Evolutionary conservation across 2,797 vertebrate genomes (phyloP).

Genomic region (Enteromius thamalakanensis): DNA sequence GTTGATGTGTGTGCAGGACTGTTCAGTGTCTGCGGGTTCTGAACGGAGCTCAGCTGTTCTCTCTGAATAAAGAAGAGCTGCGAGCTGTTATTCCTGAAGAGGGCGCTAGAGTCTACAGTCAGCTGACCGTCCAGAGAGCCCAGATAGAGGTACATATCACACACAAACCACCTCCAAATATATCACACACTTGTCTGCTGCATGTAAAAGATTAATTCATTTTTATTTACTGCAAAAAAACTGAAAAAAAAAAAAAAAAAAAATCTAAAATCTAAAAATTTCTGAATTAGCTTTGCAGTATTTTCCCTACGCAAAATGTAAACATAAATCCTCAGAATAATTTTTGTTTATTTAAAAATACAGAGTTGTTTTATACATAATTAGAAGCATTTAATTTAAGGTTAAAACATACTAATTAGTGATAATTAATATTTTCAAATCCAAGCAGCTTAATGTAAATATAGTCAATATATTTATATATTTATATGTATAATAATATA

Average conservation of each 20-base stretch:
- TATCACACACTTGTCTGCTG: background rate
- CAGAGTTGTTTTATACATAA: background rate
- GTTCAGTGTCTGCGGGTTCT: conserved; percentile 82
- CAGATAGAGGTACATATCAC: conserved; percentile 79
- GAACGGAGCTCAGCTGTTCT: conserved; percentile 84
- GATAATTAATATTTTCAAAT: background rate
- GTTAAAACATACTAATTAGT: background rate
- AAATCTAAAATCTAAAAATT: background rate
- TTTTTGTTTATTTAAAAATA: background rate
- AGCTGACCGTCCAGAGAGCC: conserved; percentile 84
- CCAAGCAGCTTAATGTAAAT: background rate
- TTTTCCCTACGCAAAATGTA: background rate
- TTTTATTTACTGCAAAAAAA: too few species aligned
- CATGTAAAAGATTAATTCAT: too few species aligned
- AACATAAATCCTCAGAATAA: background rate
- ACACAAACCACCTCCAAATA: background rate
- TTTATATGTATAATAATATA: too few species aligned
- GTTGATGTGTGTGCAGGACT: conserved; percentile 71
- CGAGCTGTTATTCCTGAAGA: conserved; percentile 82
- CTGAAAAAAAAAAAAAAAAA: too few species aligned
- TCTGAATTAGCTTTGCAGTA: background rate
- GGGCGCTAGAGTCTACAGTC: conserved; percentile 88
- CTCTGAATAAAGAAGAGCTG: conserved; percentile 83
- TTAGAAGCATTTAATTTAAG: background rate
- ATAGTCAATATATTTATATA: too few species aligned